Base-by-base conservation (phyloP, 2,797 vertebrate genomes). In the Huso huso region DNA sequence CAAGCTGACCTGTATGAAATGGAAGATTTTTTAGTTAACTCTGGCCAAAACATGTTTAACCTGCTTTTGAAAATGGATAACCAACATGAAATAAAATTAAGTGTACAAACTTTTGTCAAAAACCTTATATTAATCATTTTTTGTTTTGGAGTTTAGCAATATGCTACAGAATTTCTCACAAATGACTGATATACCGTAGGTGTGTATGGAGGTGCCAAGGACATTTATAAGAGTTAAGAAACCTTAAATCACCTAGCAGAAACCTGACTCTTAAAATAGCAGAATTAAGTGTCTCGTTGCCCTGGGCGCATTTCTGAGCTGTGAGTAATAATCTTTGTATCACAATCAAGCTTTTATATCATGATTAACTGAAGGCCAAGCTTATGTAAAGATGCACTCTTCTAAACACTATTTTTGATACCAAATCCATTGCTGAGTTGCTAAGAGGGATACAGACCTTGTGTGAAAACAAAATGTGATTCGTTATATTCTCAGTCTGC, bases 311-410 rank as follows among this genome's bases (percentile, higher is more conserved):
- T 86, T 87, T 81, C 86, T 85, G 77, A 79, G 71, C 72, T 76
- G 69, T 84, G 86, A 83, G 78, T 78, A 84, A 89, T 73, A 73
- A 67, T 74, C 73, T 86, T 70, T 74, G 67, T 81, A 86, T 88
- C 87, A 86, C 81, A 85, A 88, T 84, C 79, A 76, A 82, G 79
- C 83, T 83, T 81, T 82, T 78, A 76, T 82, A 66, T 82, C 79
- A 80, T 59, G 68, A 8, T 71, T 70, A 75, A 64, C 55, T 70
- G 67, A 70, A 75, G 76, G 82, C 75, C 81, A 82, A 85, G 82
- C 74, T 83, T 79, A 78, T 83, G 90, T 89, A 88, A 87, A 89
- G 85, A 81, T 72, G 72, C 70, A 77, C 72, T 78, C 70, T 70
- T 65, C 67, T 37, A 72, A 71, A 73, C 70, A 74, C 77, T 60